Evolutionary conservation across 92 coral and sea anemone genomes (phyloP), one percentile per base, ranked within the genome.

Genomic region (Virgularia gustaviana): DNA sequence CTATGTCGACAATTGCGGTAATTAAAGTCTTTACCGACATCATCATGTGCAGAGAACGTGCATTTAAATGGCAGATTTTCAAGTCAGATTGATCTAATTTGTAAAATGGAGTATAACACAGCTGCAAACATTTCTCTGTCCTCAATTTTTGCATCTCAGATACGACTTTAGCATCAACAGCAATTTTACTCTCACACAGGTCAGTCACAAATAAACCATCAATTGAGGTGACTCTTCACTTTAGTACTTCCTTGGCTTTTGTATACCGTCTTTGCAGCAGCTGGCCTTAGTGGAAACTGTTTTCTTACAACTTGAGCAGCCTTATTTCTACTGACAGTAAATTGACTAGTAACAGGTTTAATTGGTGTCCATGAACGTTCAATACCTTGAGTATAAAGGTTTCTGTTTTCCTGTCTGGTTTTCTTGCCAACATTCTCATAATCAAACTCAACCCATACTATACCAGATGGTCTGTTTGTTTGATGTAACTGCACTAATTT

Each of bases 181-280:
- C 63, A 68, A 87, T 83, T 83, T 80, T 83, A 36, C 80, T 39
- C 36, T 87, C 83, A 80, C 91, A 83, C 6, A 87, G 86, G 29
- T 87, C 78, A 53, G 88, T 75, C n/a, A 87, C 64, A 53, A 65
- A 63, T 16, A 87, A 49, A 6, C 86, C 88, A 37, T 84, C 84
- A 29, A 87, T 77, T 57, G 92, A 72, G 25, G 84, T 84, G 16
- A 84, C 88, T 59, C 92, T 77, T 39, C 88, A 83, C 30, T 83
- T 60, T 16, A 81, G 86, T 22, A 80, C 88, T 72, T 87, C 81
- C 75, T 23, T 76, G 74, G 41, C 57, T 36, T 27, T 39, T 59
- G 36, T 45, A 62, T 29, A 76, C 45, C 4, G 81, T 76, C 63
- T 76, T 76, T 28, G 81, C 81, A 62, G 63, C 81, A 31, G 81